Evolutionary conservation across 2,113 vertebrate genomes (phyloP), one percentile per base, ranked within the genome.

Genomic region (Herpailurus yagouaroundi): DNA sequence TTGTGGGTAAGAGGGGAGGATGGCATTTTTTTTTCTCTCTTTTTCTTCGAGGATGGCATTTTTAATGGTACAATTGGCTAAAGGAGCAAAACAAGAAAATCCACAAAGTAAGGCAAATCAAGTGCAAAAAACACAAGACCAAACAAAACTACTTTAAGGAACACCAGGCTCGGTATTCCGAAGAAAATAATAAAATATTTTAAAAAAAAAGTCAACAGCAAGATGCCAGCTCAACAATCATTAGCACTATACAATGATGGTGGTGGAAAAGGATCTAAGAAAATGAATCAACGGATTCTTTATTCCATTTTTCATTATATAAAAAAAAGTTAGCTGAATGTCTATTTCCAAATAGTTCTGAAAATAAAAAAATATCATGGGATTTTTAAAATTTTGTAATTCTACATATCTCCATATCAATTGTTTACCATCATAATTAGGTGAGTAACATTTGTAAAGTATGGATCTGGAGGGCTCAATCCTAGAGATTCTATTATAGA

Each of bases 41-140:
- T n/a, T n/a, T n/a, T n/a, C n/a, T n/a, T n/a, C n/a, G 18, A 1
- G 21, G 64, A 50, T 38, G 77, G 29, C 11, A 77, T 74, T 80
- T 94, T 95, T 64, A 91, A 41, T 77, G 79, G 76, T 36, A 74
- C 11, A 71, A 73, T 4, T 92, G 82, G 82, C 88, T 8, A 38
- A 73, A 50, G 10, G 25, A 86, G 69, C 63, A 84, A 94, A 97
- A 88, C 16, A 89, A 71, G 64, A 97, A 97, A 92, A 95, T 93
- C 25, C 25, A 87, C 91, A 92, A 92, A 84, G 29, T 92, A 94
- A 96, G 76, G 52, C 45, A 83, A 92, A 93, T 95, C 73, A 96
- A 48, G 50, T 90, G 57, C 19, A 94, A 82, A 94, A 94, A 82
- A 64, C 31, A 31, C 57, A 82, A 94, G 45, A 73, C 23, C 29